Percentiles rank a stretch among this genome's conserved stretches.
These are phyloP conservation scores for Eleutherodactylus coqui DNA, from an alignment of 2,797 vertebrate species.

Conservation along the genomic window DNA sequence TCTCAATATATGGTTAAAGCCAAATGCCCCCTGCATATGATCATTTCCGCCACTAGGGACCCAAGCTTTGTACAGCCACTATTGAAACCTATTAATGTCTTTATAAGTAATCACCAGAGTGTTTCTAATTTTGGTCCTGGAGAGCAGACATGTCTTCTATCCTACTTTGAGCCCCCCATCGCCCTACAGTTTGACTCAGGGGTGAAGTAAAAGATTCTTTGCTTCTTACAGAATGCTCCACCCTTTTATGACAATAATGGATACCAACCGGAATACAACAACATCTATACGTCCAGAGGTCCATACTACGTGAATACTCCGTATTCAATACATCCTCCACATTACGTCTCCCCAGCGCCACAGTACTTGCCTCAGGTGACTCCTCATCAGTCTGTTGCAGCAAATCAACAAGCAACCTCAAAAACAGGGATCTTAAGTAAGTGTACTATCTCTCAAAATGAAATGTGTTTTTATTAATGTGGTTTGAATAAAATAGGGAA, in stretches of 20 bases:
- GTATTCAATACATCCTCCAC: slow-evolving; percentile 50
- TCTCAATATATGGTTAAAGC: too few relatives aligned
- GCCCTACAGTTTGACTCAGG: too few relatives aligned
- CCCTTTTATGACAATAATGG: slow-evolving; percentile 76
- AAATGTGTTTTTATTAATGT: background rate
- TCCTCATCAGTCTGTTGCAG: slow-evolving; percentile 61
- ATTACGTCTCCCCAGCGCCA: slow-evolving; percentile 65
- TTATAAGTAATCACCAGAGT: too few relatives aligned
- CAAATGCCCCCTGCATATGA: too few relatives aligned
- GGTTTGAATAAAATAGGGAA: background rate
- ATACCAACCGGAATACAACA: slow-evolving; percentile 70
- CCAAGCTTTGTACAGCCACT: too few relatives aligned
- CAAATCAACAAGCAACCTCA: slow-evolving; percentile 6
- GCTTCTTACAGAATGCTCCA: background rate
- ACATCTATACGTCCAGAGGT: slow-evolving; percentile 7
- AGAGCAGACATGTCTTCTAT: too few relatives aligned
- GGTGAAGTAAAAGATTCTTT: background rate
- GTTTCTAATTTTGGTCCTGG: too few relatives aligned
- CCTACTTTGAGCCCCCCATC: too few relatives aligned
- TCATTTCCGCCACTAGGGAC: too few relatives aligned
- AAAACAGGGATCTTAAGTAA: slow-evolving; percentile 68
- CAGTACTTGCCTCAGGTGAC: slow-evolving; percentile 67
- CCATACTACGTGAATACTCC: slow-evolving; percentile 35
- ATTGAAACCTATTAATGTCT: too few relatives aligned
- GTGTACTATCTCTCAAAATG: background rate